Evolutionary conservation across 2,888 invertebrate genomes (phyloP), one percentile per base, ranked within the genome.

Genomic region (Heliconius charithonia): DNA sequence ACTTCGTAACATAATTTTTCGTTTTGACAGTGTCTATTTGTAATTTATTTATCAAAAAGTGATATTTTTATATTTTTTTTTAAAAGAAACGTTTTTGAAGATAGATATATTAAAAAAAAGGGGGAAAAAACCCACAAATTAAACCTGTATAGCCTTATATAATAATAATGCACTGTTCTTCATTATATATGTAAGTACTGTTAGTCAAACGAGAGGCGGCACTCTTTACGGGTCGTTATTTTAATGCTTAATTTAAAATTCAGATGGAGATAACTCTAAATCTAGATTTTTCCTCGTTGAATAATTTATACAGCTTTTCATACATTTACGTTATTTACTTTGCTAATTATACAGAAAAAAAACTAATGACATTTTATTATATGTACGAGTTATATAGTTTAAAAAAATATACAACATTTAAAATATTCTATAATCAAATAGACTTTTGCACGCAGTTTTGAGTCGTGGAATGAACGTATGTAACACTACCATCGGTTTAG

Each of bases 301-400:
- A 77, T 71, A 51, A 71, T 63, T 71, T 70, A 73, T 73, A 63
- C 37, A 27, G 10, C 6, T 73, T 73, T 29, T 25, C 41, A 29
- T 32, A 72, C 51, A 27, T 29, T 56, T 13, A 62, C 25, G 27
- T 71, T 59, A 59, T 72, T 72, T 72, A 22, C 71, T 29, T 72
- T 32, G 32, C 13, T 56, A 72, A 29, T 9, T 56, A 72, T 6
- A 67, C 56, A 72, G n/a, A 72, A 3, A 71, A 10, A 27, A 13
- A 51, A 2, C 0, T 32, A 32, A 37, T 37, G 37, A 67, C 67
- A 22, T 45, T 45, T 45, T 13, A 45, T 45, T 45, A 45, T 51
- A 51, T 51, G 9, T 51, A 51, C 2, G 4, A 41, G 13, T 45
- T n/a, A 41, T 0, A 22, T 51, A 22, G 51, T 51, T 22, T 7